Base-by-base conservation (phyloP, 2,888 invertebrate species). In the Cosmorhoe ocellata region DNA sequence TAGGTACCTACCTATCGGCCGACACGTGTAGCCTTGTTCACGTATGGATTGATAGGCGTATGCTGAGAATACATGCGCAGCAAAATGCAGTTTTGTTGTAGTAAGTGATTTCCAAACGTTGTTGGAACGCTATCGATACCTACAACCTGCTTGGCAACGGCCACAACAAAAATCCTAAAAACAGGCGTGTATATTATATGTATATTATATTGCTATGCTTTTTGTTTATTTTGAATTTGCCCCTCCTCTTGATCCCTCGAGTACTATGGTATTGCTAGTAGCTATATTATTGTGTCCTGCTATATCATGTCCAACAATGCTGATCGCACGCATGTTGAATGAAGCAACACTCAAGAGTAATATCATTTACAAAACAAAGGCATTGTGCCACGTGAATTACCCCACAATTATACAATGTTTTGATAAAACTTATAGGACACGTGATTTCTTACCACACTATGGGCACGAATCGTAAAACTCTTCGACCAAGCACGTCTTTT, bases 1-100 rank as follows among this genome's bases (percentile, higher is more conserved):
- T 67, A 61, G 59, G 7, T 7, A 24, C 5, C 18, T 18, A 18
- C 18, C 18, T 63, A 66, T 59, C 34, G 47, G 28, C 51, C 59
- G 69, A 73, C 86, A 84, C 85, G 87, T 85, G 87, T 86, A 84
- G 77, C 84, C 85, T 82, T 83, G 76, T 79, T 73, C 57, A 62
- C 51, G 67, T 64, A 74, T 67, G 71, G 63, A 63, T 38, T 31
- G 54, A 51, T 57, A 46, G 54, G 37, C n/a, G n/a, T n/a, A n/a
- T n/a, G n/a, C 37, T 55, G 45, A 48, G 47, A 58, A 59, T 59
- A 58, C 57, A 46, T 44, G 63, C 62, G 51, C 37, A 58, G 55
- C 61, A 45, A 9, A 36, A 33, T 43, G 42, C 42, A 43, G 8
- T 27, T 27, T 38, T 34, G 6, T 9, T n/a, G n/a, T 13, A 27